Evolutionary conservation across 2,888 invertebrate genomes (phyloP).

Genomic region (Myopa tessellatipennis): DNA sequence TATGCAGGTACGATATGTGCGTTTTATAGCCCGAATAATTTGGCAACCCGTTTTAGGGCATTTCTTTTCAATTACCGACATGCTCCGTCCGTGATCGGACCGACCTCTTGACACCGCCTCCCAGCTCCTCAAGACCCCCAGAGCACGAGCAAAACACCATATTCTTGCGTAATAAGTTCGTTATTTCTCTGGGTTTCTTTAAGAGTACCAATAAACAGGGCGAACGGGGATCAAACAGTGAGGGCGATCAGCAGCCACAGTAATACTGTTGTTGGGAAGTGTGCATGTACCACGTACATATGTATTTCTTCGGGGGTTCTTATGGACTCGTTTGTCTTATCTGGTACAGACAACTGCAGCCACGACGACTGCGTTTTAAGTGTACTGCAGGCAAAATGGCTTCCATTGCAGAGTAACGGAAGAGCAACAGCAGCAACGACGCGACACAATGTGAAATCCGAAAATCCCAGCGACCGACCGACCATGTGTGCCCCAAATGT

Average conservation of each 20-base stretch:
- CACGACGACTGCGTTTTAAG: not conserved
- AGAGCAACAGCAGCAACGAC: slow-evolving; percentile 1
- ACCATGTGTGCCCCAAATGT: slow-evolving; percentile 43
- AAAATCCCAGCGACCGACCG: slow-evolving; percentile 42
- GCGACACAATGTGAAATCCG: slow-evolving; percentile 39
- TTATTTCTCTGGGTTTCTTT: not conserved
- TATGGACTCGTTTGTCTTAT: slow-evolving; percentile 12
- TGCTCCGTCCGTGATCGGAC: too few species aligned
- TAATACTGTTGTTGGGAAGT: not conserved
- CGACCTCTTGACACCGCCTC: too few species aligned
- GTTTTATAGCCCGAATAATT: too few species aligned
- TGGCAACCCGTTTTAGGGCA: too few species aligned
- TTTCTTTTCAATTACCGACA: too few species aligned
- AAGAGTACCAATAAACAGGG: not conserved
- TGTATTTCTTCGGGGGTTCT: not conserved
- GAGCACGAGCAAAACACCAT: too few species aligned
- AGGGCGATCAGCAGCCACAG: too few species aligned
- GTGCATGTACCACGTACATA: too few species aligned
- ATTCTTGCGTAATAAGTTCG: too few species aligned
- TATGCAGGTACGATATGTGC: too few species aligned
- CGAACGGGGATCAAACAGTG: too few species aligned
- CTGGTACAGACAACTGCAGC: slow-evolving; percentile 3
- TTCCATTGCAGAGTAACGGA: not conserved
- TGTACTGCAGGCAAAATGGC: not conserved
- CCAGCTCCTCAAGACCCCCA: too few species aligned